Evolutionary conservation across 2,797 vertebrate species (phyloP).

Genomic region (Distichodus sexfasciatus): DNA sequence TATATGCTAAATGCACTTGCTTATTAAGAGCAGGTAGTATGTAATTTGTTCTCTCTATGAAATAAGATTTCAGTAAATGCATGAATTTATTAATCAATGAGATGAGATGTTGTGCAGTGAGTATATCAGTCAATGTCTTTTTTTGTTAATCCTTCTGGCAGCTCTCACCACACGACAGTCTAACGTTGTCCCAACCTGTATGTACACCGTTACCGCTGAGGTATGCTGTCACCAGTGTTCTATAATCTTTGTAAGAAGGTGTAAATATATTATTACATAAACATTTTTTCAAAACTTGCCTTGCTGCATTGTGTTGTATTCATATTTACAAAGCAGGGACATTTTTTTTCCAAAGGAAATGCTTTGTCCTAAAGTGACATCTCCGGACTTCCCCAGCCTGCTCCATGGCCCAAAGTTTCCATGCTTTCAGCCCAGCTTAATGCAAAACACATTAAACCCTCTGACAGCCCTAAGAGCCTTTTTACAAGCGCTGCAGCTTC

Average conservation of each 20-base stretch:
- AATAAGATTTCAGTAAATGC: neutral
- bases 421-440: slow-evolving; percentile 23
- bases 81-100: neutral
- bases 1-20: neutral
- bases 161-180: slow-evolving; percentile 90
- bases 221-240: slow-evolving; percentile 65
- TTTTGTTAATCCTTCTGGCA: slow-evolving; percentile 56
- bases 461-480: slow-evolving; percentile 17
- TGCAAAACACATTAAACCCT: slow-evolving; percentile 42
- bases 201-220: slow-evolving; percentile 95
- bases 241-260: too few species aligned
- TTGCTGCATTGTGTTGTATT: neutral
- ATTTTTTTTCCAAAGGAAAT: slow-evolving; percentile 39
- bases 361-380: slow-evolving; percentile 26
- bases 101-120: too few species aligned
- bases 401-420: slow-evolving; percentile 21
- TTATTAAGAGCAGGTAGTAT: neutral
- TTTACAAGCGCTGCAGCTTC: slow-evolving; percentile 31
- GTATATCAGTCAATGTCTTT: neutral
- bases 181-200: slow-evolving; percentile 95
- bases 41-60: neutral
- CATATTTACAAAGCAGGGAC: neutral
- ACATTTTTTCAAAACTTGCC: neutral
- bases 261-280: neutral
- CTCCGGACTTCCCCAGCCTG: slow-evolving; percentile 28